Percentiles rank a stretch among this genome's conserved stretches.
phyloP scores from a whole-genome alignment of 2,888 invertebrate genomes.

The Drosophila mimetica region DNA sequence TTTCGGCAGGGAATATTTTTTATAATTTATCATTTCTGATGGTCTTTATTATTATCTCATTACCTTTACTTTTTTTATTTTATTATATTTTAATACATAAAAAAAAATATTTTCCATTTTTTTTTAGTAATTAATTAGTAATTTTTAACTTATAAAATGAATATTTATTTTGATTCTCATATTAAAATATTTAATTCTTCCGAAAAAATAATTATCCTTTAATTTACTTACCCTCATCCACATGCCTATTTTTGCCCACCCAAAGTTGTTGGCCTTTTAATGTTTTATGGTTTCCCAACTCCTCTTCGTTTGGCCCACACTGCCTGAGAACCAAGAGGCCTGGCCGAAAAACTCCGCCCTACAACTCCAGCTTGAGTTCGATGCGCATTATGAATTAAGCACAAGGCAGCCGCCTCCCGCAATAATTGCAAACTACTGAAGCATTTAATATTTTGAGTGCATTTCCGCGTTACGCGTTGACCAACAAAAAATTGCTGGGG shows the following conservation, averaged over 20 bases:
- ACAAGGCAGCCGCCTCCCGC: conserved; percentile 49
- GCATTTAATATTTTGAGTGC: conserved; percentile 83
- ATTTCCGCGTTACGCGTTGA: conserved; percentile 70
- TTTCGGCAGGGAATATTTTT: too few relatives aligned
- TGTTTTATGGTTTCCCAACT: conserved; percentile 14
- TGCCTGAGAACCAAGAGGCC: conserved; percentile 30
- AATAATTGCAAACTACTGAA: conserved; percentile 78
- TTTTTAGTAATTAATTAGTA: too few relatives aligned
- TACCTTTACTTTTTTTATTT: too few relatives aligned
- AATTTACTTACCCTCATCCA: neutral
- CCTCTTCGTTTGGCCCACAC: neutral
- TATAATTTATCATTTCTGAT: too few relatives aligned
- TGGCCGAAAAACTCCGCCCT: conserved; percentile 6
- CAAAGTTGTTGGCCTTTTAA: conserved; percentile 4
- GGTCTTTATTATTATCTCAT: too few relatives aligned
- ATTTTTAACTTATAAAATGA: too few relatives aligned
- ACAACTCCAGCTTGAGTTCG: conserved; percentile 12
- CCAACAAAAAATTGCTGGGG: conserved; percentile 17
- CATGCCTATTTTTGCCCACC: neutral
- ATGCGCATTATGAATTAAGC: conserved; percentile 73
- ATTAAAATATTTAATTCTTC: too few relatives aligned
- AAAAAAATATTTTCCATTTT: too few relatives aligned
- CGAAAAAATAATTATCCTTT: neutral
- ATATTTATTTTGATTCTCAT: neutral
- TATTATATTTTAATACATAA: too few relatives aligned